Base-by-base conservation (phyloP, 2,797 vertebrate species). In the Eupleurogrammus muticus region DNA sequence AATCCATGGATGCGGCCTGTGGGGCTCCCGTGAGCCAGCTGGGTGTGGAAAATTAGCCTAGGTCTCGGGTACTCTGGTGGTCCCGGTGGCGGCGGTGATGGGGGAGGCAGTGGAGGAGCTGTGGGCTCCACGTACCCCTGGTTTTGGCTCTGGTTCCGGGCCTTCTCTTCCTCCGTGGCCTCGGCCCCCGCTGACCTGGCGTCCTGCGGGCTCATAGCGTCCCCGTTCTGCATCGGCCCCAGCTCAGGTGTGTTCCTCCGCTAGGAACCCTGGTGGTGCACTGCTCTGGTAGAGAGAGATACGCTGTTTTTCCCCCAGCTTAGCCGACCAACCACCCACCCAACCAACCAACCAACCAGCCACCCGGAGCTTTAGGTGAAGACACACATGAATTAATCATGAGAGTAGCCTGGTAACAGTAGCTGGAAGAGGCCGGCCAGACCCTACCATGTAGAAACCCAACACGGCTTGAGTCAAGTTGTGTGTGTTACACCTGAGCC, bases 11-110 rank as follows among this genome's bases (percentile, higher is more conserved):
- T 99, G 75, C 93, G 94, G 44, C 94, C 97, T 0, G 97, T 99
- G 47, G 96, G 95, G 90, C 97, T 98, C 59, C 97, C 97, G 0
- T 99, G 98, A 12, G 98, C 98, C 88, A 99, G 93, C 93, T 99
- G 98, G 0, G 97, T 96, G 93, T 98, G 97, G 84, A 99, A 99
- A 54, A 98, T 92, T n/a, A 99, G 94, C 82, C 95, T 91, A 2
- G 97, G 96, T 38, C 97, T 94, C 0, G 82, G 75, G 0, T 95
- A 91, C 36, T 94, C 90, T 9, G 87, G 86, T 17, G 92, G 89
- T 16, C 87, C 92, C 1, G 89, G 75, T 23, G 93, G 94, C 9
- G 91, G 92, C 0, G 92, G 92, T 32, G 90, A 92, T 46, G 89
- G 87, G 1, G 85, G 91, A 52, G 77, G 92, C 4, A 19, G 86